Evolutionary conservation across 1,140 invertebrate genomes (phyloP), one percentile per base, ranked within the genome.

Genomic region (Philopotamus ludificatus): DNA sequence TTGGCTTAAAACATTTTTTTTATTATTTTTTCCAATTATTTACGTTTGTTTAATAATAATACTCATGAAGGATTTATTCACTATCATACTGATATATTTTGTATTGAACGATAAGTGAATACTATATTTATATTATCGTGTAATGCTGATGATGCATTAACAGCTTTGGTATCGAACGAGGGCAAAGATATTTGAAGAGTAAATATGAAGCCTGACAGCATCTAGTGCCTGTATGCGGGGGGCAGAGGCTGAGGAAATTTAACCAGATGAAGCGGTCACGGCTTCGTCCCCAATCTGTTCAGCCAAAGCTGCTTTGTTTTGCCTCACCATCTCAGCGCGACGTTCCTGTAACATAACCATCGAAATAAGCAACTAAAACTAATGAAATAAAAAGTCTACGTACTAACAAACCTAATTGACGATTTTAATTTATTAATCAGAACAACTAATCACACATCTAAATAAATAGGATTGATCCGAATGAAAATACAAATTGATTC

Each of bases 301-400:
- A 41, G 68, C 65, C 59, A 82, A 79, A 67, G 84, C 84, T 67
- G 85, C 85, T 79, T 92, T 93, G 75, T 94, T 94, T 79, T 92
- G 89, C 72, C 92, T 88, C 63, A 94, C 91, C 69, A 90, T 78
- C 75, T 92, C 90, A 45, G 89, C 89, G 73, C 89, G 89, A 73
- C 87, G 87, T 78, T 93, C 91, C 91, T 94, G 79, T 41, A 84
- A 84, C 68, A 73, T 66, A 63, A 53, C 25, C 44, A 60, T 47
- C 41, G 21, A 49, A 60, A 60, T 60, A 60, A 60, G 57, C 57
- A 18, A 60, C 57, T 47, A 60, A 60, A 60, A 60, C 57, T 60
- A 60, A n/a, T n/a, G n/a, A n/a, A 60, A 60, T 60, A 60, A 21
- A 47, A 26, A 60, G 28, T 7, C 28, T 34, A 34, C 28, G 28